Conservation (phyloP, 1,140 invertebrate species). For the Stratiolaelaps scimitus region DNA sequence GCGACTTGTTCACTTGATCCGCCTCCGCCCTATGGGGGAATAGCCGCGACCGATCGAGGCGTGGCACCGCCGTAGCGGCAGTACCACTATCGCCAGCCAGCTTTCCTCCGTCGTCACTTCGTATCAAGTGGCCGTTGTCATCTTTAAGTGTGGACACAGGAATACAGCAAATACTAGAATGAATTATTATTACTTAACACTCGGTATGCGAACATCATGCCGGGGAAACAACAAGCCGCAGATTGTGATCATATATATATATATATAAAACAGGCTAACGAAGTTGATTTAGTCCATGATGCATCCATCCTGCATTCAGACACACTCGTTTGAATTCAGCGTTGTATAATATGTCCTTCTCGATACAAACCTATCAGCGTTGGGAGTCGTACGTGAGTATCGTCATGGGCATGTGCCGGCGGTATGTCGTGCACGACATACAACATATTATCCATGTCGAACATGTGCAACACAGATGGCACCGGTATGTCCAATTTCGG, state of each 20-base stretch:
- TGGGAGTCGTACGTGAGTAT: constrained; percentile 4
- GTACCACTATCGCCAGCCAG: not conserved
- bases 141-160: not conserved
- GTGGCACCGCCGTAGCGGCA: not conserved
- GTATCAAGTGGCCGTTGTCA: not conserved
- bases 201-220: too few species aligned
- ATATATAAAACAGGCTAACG: not conserved
- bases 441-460: constrained; percentile 15
- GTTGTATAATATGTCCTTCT: not conserved
- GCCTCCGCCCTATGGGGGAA: not conserved
- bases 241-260: too few species aligned
- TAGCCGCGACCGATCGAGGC: not conserved
- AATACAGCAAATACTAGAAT: too few species aligned
- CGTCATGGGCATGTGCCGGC: not conserved
- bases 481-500: constrained; percentile 6
- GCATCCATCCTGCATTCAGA: not conserved
- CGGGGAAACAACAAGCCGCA: too few species aligned
- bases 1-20: not conserved
- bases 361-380: constrained; percentile 11
- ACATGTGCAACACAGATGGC: not conserved
- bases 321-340: not conserved
- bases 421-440: not conserved
- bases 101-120: not conserved
- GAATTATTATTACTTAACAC: too few species aligned
- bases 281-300: not conserved